These are phyloP conservation scores for Argopecten irradians DNA, from an alignment of 1,140 invertebrate species.

Conservation along the genomic window DNA sequence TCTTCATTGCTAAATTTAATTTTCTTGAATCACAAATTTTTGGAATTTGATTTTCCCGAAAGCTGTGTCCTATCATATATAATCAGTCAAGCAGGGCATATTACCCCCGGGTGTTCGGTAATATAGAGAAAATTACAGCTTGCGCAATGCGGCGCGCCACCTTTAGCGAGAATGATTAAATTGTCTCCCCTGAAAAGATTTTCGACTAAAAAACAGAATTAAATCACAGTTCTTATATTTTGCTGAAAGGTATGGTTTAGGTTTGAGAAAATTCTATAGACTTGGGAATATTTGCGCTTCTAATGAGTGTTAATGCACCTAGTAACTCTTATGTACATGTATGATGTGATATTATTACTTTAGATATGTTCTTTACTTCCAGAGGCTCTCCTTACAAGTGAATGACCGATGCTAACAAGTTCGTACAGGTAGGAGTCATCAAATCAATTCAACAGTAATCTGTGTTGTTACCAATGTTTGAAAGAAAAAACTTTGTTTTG, in stretches of 20 bases:
- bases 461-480: no score
- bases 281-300: not conserved
- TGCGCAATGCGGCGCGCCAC: not conserved
- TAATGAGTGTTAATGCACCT: no score
- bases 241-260: not conserved
- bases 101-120: not conserved
- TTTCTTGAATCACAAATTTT: slow-evolving; percentile 23
- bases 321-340: no score
- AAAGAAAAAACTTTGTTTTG: no score
- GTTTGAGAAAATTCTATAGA: not conserved
- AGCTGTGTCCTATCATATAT: not conserved
- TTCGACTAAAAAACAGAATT: not conserved
- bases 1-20: slow-evolving; percentile 19
- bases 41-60: slow-evolving; percentile 22
- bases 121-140: not conserved
- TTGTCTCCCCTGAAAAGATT: slow-evolving; percentile 10
- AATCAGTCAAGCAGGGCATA: not conserved
- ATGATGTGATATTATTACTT: no score
- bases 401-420: no score
- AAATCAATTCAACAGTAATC: no score
- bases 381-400: no score
- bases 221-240: not conserved
- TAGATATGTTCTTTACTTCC: no score
- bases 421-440: no score
- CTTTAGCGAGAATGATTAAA: not conserved